A percentile compares a stretch with the other conserved stretches of the same genome.
Conservation (phyloP, 2,888 invertebrate species). For the Globia sparganii region DNA sequence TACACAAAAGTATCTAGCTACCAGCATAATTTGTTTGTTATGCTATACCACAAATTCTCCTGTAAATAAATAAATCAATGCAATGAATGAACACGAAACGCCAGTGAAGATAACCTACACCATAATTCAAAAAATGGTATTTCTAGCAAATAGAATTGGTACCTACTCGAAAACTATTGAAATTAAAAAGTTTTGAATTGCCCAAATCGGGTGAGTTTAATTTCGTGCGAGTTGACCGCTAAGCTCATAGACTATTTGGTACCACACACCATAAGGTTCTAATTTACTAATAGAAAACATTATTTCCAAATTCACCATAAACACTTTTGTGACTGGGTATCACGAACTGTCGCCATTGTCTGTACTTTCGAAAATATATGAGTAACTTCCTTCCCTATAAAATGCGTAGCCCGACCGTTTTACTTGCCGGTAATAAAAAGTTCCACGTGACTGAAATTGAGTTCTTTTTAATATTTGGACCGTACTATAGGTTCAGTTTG, state of each 20-base stretch:
- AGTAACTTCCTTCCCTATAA: constrained; percentile 32
- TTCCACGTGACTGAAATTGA: constrained; percentile 45
- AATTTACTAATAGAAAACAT: not conserved
- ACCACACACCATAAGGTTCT: not conserved
- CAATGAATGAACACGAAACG: not conserved
- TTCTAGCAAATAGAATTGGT: not conserved
- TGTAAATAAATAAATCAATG: not conserved
- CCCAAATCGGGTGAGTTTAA: not conserved
- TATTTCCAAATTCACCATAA: not conserved
- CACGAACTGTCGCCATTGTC: constrained; percentile 18
- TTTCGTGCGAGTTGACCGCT: not conserved
- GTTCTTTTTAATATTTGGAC: constrained; percentile 17
- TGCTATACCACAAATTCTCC: not conserved
- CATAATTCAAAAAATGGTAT: not conserved
- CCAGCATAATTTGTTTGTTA: not conserved
- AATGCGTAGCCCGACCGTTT: constrained; percentile 29
- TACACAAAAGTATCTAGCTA: not conserved
- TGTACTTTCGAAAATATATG: constrained; percentile 35
- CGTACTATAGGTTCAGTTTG: not conserved
- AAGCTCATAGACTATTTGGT: not conserved
- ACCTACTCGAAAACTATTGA: not conserved
- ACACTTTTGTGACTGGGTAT: constrained; percentile 1
- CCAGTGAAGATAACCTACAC: too few relatives aligned
- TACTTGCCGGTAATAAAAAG: constrained; percentile 35
- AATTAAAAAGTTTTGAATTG: not conserved